phyloP scores from a whole-genome alignment of 2,888 invertebrate genomes.

The Mamestra brassicae region DNA sequence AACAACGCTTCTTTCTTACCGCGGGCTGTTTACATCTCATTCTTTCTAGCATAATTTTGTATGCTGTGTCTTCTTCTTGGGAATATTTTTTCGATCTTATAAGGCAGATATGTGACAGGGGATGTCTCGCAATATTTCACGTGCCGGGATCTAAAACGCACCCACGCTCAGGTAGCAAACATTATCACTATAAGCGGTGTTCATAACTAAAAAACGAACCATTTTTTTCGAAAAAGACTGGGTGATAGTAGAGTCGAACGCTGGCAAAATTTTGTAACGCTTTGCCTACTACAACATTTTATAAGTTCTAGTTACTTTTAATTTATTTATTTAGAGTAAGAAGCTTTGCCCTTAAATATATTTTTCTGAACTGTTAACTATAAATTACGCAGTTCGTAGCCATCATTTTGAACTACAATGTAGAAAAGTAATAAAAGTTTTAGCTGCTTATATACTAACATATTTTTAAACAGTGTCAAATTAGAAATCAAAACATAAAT shows the following conservation, averaged over 20 bases:
- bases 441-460: neutral
- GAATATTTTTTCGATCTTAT: slow-evolving; percentile 75
- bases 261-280: neutral
- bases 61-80: slow-evolving; percentile 72
- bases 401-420: neutral
- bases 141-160: slow-evolving; percentile 82
- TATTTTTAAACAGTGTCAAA: neutral
- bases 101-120: slow-evolving; percentile 87
- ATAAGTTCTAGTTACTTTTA: neutral
- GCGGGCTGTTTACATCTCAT: slow-evolving; percentile 65
- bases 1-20: slow-evolving; percentile 82
- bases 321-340: neutral
- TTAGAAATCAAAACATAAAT: neutral
- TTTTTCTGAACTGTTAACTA: neutral
- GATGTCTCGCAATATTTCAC: slow-evolving; percentile 89
- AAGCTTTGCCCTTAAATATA: neutral
- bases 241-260: slow-evolving; percentile 67
- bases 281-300: neutral
- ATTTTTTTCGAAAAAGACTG: slow-evolving; percentile 59
- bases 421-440: neutral
- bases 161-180: slow-evolving; percentile 90
- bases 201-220: slow-evolving; percentile 80
- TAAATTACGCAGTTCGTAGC: neutral
- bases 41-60: slow-evolving; percentile 59
- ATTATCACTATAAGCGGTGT: slow-evolving; percentile 88